Percentiles rank a stretch among this genome's conserved stretches.
Evolutionary conservation across 1,140 invertebrate genomes (phyloP).

Genomic region (Bradysia coprophila): DNA sequence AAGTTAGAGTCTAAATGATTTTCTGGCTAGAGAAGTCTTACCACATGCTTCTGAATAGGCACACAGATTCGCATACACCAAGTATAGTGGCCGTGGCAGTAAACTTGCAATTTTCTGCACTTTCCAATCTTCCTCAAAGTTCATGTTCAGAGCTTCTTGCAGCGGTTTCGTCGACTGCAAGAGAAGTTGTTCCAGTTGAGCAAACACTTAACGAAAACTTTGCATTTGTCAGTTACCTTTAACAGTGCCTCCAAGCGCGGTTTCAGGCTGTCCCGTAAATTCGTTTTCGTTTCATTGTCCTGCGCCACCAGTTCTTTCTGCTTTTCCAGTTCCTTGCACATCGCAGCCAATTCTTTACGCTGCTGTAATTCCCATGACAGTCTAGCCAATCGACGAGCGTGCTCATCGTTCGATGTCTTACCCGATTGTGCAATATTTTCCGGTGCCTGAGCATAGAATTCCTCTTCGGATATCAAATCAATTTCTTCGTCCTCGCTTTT

Average conservation of each 20-base stretch:
- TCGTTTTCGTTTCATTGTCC: conserved; percentile 62
- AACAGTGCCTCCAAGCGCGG: conserved; percentile 58
- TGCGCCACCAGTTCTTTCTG: conserved; percentile 55
- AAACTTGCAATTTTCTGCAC: conserved; percentile 55
- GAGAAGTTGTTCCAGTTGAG: too few species aligned
- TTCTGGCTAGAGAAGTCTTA: conserved; percentile 15
- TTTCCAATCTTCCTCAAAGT: conserved; percentile 55
- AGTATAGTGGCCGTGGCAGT: conserved; percentile 67
- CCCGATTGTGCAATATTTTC: conserved; percentile 47
- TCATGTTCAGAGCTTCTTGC: conserved; percentile 70
- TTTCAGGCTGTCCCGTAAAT: conserved; percentile 59
- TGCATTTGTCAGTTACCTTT: conserved; percentile 39
- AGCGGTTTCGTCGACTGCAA: conserved; percentile 69
- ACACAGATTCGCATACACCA: conserved; percentile 67
- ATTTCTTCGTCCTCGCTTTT: conserved; percentile 91
- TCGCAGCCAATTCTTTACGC: conserved; percentile 58
- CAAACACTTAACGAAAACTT: too few species aligned
- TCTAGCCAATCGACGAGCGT: conserved; percentile 67
- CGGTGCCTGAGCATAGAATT: conserved; percentile 73
- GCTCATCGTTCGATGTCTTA: conserved; percentile 44
- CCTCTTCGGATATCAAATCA: conserved; percentile 61
- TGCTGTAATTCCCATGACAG: conserved; percentile 87
- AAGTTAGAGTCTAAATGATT: not conserved
- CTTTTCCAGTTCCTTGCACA: conserved; percentile 55
- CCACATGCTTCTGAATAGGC: conserved; percentile 68